Evolutionary conservation across 2,113 vertebrate genomes (phyloP).

Genomic region (Mesitornis unicolor): DNA sequence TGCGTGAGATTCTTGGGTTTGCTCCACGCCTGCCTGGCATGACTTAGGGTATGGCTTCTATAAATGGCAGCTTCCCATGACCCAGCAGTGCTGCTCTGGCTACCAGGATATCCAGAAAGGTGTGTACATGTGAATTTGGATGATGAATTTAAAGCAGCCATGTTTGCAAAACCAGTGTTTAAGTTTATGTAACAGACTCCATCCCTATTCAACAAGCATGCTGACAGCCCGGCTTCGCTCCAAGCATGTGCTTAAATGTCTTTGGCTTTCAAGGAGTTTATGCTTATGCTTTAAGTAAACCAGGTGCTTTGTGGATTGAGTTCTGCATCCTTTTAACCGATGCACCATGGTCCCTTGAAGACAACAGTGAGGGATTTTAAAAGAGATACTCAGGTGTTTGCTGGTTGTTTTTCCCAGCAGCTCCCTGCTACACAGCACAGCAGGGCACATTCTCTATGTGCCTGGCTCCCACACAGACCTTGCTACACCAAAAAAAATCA

Average conservation of each 20-base stretch:
- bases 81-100: background rate
- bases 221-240: background rate
- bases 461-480: background rate
- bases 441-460: rapidly evolving
- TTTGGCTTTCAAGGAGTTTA: constrained; percentile 1
- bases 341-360: background rate
- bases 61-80: constrained; percentile 24
- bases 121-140: background rate
- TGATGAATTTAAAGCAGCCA: background rate
- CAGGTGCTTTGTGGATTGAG: background rate
- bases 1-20: constrained; percentile 34
- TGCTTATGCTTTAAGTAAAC: background rate
- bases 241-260: background rate
- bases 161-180: background rate
- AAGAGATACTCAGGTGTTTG: background rate
- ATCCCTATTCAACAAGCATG: background rate
- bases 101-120: background rate
- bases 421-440: background rate
- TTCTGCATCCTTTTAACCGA: background rate
- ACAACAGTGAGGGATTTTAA: background rate
- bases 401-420: background rate
- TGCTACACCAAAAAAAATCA: background rate
- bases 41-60: background rate
- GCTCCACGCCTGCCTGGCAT: background rate
- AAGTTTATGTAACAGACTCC: background rate